Evolutionary conservation across 2,113 vertebrate genomes (phyloP).

Genomic region (Dendropsophus ebraccatus): DNA sequence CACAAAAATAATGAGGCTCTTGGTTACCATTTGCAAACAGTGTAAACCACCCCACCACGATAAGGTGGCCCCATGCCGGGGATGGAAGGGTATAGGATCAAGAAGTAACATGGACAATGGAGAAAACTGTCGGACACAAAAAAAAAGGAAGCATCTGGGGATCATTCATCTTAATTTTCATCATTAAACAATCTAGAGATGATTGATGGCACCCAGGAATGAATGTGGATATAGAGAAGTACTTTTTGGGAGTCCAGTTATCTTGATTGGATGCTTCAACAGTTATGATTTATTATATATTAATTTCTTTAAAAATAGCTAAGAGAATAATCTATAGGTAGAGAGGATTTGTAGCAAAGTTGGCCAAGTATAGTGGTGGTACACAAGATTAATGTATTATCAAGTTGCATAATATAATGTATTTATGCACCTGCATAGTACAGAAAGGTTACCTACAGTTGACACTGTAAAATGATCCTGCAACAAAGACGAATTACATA

Average conservation of each 20-base stretch:
- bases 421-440: background rate
- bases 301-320: background rate
- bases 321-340: background rate
- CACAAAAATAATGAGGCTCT: too few relatives aligned
- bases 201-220: background rate
- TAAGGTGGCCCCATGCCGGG: too few relatives aligned
- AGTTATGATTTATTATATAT: background rate
- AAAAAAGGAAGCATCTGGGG: background rate
- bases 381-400: background rate
- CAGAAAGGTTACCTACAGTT: background rate
- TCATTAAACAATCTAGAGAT: background rate
- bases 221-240: background rate
- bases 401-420: background rate
- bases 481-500: background rate
- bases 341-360: background rate
- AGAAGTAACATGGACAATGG: too few relatives aligned
- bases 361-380: background rate
- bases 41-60: too few relatives aligned
- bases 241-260: background rate
- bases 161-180: background rate
- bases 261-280: background rate
- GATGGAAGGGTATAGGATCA: too few relatives aligned
- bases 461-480: background rate
- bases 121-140: background rate
- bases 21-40: too few relatives aligned